These are phyloP conservation scores for Sinocyclocheilus rhinocerous DNA, from an alignment of 2,113 vertebrate genomes.

Conservation along the genomic window DNA sequence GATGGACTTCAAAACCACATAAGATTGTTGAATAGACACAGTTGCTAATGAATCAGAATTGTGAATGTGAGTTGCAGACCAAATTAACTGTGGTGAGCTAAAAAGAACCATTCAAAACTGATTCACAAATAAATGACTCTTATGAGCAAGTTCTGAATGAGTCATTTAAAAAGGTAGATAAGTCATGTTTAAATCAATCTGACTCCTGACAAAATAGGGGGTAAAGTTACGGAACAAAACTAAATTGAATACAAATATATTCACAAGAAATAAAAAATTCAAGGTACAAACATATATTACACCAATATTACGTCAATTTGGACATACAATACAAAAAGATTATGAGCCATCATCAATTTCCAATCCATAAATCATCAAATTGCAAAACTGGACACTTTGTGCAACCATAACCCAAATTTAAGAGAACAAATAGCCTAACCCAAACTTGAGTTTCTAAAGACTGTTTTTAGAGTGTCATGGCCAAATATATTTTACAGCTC, in stretches of 20 bases:
- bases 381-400: background rate
- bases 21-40: background rate
- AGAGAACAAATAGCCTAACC: slow-evolving; percentile 10
- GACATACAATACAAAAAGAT: background rate
- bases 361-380: background rate
- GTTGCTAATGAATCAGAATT: background rate
- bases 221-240: background rate
- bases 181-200: background rate
- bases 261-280: background rate
- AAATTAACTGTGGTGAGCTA: background rate
- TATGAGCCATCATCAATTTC: background rate
- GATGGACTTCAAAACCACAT: background rate
- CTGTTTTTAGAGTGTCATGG: slow-evolving; percentile 6
- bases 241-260: background rate
- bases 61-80: background rate
- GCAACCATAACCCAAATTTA: background rate
- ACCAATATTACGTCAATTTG: background rate
- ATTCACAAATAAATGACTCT: background rate
- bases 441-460: background rate
- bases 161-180: background rate
- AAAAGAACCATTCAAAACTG: background rate
- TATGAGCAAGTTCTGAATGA: background rate
- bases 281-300: background rate
- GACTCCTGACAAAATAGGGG: background rate
- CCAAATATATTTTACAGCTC: slow-evolving; percentile 17